Percentiles rank a stretch among this genome's conserved stretches.
Evolutionary conservation across 2,113 vertebrate genomes (phyloP).

Genomic region (Orycteropus afer): DNA sequence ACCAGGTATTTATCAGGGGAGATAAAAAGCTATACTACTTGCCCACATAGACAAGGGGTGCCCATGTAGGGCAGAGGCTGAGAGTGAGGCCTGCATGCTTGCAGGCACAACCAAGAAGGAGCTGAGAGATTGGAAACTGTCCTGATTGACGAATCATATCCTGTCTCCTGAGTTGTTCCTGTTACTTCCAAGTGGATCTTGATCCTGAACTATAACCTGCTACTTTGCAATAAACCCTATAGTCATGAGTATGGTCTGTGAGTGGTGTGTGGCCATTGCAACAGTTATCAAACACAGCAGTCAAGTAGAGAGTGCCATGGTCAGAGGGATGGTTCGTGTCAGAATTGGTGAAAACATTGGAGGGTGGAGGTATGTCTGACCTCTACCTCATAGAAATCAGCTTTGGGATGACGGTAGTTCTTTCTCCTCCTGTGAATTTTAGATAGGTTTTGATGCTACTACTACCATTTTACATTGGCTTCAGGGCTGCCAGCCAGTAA

Average conservation of each 20-base stretch:
- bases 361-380: too few species aligned
- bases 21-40: too few species aligned
- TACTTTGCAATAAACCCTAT: background rate
- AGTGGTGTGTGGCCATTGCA: background rate
- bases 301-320: background rate
- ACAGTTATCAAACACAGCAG: background rate
- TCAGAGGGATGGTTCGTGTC: background rate
- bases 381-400: too few species aligned
- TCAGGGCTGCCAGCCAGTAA: background rate
- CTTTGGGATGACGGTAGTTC: too few species aligned
- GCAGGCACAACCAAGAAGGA: background rate
- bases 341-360: background rate
- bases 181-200: background rate
- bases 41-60: too few species aligned
- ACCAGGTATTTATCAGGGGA: background rate
- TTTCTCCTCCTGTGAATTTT: too few species aligned
- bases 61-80: background rate
- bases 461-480: too few species aligned
- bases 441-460: too few species aligned
- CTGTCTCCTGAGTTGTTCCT: background rate
- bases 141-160: background rate
- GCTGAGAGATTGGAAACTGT: background rate
- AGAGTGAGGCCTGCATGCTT: background rate
- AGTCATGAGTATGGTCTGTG: background rate
- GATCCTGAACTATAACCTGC: background rate